Conservation (phyloP, 2,797 vertebrate species). For the Lophotriccus pileatus region DNA sequence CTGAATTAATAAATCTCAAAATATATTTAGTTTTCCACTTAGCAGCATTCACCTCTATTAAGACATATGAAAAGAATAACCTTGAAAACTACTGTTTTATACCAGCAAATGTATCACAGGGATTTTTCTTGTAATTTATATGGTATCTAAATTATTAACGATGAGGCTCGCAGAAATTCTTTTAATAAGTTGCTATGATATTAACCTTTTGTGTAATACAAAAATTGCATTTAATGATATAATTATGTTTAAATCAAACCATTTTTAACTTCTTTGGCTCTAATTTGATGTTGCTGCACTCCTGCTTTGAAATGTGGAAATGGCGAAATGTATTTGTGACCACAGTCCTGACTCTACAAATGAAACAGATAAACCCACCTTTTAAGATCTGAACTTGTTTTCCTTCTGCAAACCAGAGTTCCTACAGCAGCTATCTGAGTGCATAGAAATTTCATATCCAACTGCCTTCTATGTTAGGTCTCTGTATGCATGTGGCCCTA, state of each 20-base stretch:
- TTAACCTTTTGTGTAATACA: constrained; percentile 56
- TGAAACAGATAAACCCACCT: not conserved
- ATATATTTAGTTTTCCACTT: constrained; percentile 45
- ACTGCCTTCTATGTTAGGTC: accelerated
- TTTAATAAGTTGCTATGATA: constrained; percentile 34
- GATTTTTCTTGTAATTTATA: constrained; percentile 21
- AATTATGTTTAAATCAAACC: constrained; percentile 1
- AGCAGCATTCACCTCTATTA: constrained; percentile 52
- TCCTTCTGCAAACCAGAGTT: not conserved
- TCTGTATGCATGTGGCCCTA: not conserved
- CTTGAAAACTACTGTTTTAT: constrained; percentile 46
- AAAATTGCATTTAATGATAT: constrained; percentile 21
- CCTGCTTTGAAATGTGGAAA: not conserved
- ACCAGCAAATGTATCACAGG: not conserved
- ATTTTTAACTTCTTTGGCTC: not conserved
- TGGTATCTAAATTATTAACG: constrained; percentile 56
- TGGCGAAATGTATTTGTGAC: not conserved
- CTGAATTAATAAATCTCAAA: constrained; percentile 55
- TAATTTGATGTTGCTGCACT: not conserved
- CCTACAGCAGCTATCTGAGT: not conserved
- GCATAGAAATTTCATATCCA: not conserved
- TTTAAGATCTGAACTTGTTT: not conserved
- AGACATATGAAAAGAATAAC: constrained; percentile 57
- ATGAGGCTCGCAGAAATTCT: constrained; percentile 24
- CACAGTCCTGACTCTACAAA: not conserved